These are phyloP conservation scores for Drosophila mayaguana DNA, from an alignment of 2,888 invertebrate species.

Conservation along the genomic window DNA sequence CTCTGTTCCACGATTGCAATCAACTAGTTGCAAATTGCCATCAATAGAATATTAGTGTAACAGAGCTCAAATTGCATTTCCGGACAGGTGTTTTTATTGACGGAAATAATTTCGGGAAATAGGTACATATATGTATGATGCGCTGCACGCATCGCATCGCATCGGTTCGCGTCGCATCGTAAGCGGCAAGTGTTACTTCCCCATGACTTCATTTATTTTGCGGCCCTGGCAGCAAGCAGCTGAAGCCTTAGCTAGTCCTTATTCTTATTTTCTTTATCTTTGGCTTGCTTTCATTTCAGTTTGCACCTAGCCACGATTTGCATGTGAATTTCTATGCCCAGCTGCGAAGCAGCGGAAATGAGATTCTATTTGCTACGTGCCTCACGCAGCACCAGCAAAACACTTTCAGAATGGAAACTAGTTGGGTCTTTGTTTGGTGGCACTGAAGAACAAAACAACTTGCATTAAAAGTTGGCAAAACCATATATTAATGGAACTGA, in stretches of 20 bases:
- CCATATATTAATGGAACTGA: background rate
- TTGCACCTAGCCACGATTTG: slow-evolving; percentile 46
- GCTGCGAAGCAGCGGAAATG: slow-evolving; percentile 43
- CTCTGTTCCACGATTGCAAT: slow-evolving; percentile 54
- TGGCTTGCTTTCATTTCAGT: slow-evolving; percentile 30
- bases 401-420: slow-evolving; percentile 24
- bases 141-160: slow-evolving; percentile 11
- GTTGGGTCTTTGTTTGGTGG: slow-evolving; percentile 39
- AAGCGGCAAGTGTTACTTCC: slow-evolving; percentile 7
- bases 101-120: slow-evolving; percentile 38
- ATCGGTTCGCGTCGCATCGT: slow-evolving; percentile 1
- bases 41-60: slow-evolving; percentile 41
- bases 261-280: slow-evolving; percentile 17
- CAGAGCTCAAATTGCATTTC: slow-evolving; percentile 45
- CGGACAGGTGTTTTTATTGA: slow-evolving; percentile 38
- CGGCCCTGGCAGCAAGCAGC: background rate
- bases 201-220: slow-evolving; percentile 4
- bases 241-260: background rate
- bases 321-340: slow-evolving; percentile 45
- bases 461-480: slow-evolving; percentile 28
- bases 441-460: slow-evolving; percentile 28
- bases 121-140: slow-evolving; percentile 13
- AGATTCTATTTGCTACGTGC: slow-evolving; percentile 57
- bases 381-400: slow-evolving; percentile 24
- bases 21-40: slow-evolving; percentile 37